Conservation (phyloP, 2,113 vertebrate genomes). For the Catagonus wagneri region DNA sequence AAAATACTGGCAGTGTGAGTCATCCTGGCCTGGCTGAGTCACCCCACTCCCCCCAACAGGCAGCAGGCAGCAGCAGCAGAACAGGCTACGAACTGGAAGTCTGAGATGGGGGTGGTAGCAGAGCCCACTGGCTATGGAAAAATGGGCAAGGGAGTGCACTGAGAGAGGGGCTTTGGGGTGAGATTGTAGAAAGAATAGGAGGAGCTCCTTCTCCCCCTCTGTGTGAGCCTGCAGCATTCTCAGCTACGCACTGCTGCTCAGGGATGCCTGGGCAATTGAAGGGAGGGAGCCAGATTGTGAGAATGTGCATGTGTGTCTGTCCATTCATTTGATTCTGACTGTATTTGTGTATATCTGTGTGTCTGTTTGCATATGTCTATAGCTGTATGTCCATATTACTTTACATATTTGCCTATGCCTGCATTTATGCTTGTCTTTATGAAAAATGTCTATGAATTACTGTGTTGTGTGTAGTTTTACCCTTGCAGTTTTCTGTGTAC, state of each 20-base stretch:
- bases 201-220: not conserved
- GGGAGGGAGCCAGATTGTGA: not conserved
- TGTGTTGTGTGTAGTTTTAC: not conserved
- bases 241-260: not conserved
- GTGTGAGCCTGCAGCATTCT: not conserved
- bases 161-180: constrained; percentile 62
- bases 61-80: constrained; percentile 60
- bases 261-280: not conserved
- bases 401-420: not conserved
- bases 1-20: constrained; percentile 83
- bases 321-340: not conserved
- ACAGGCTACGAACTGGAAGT: constrained; percentile 58
- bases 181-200: not conserved
- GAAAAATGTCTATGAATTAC: not conserved
- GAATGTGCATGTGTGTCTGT: not conserved
- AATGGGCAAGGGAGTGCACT: constrained; percentile 36
- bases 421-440: not conserved
- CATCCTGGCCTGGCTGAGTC: constrained; percentile 84
- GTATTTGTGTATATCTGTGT: not conserved
- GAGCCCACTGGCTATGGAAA: constrained; percentile 19
- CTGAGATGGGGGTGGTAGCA: constrained; percentile 63
- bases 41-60: constrained; percentile 63
- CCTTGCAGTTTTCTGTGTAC: not conserved
- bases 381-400: too few relatives aligned
- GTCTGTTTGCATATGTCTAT: not conserved